A percentile compares a stretch with the other conserved stretches of the same genome.
These are phyloP conservation scores for Lepisosteus osseus DNA, from an alignment of 2,113 vertebrate genomes.

Conservation along the genomic window DNA sequence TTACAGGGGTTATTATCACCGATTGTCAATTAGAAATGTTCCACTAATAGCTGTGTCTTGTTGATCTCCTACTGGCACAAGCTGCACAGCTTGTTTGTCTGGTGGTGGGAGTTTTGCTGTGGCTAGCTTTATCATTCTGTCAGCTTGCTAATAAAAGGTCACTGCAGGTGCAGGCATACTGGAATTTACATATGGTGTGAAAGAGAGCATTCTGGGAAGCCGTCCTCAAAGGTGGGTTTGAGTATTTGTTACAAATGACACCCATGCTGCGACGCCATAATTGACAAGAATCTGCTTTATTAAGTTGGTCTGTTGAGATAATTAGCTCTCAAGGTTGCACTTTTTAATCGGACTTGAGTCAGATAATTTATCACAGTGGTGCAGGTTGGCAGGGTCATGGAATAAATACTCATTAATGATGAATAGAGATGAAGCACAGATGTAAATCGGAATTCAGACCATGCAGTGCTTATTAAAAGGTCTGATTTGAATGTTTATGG, in stretches of 20 bases:
- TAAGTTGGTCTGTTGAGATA: conserved; percentile 71
- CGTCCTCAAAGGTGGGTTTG: conserved; percentile 39
- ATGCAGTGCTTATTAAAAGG: conserved; percentile 49
- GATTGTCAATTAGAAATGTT: conserved; percentile 58
- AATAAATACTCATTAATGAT: conserved; percentile 79
- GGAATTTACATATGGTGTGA: conserved; percentile 74
- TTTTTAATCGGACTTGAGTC: conserved; percentile 75
- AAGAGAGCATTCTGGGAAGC: conserved; percentile 64
- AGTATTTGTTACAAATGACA: conserved; percentile 61
- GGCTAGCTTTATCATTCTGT: conserved; percentile 76
- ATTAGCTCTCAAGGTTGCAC: conserved; percentile 76
- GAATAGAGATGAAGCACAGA: conserved; percentile 78
- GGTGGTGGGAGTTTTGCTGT: conserved; percentile 56
- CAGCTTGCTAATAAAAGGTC: conserved; percentile 79
- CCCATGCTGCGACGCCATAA: conserved; percentile 69
- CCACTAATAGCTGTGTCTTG: conserved; percentile 60
- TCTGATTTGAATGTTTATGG: conserved; percentile 66
- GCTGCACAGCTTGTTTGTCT: conserved; percentile 61
- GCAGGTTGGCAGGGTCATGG: conserved; percentile 75
- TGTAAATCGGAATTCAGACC: conserved; percentile 61
- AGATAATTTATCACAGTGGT: conserved; percentile 80
- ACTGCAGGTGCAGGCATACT: conserved; percentile 50
- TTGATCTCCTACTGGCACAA: conserved; percentile 62
- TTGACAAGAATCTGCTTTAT: conserved; percentile 75
- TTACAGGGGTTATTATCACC: conserved; percentile 22